Percentiles rank a stretch among this genome's conserved stretches.
Conservation (phyloP, 1,140 invertebrate species). For the Metaphire vulgaris region DNA sequence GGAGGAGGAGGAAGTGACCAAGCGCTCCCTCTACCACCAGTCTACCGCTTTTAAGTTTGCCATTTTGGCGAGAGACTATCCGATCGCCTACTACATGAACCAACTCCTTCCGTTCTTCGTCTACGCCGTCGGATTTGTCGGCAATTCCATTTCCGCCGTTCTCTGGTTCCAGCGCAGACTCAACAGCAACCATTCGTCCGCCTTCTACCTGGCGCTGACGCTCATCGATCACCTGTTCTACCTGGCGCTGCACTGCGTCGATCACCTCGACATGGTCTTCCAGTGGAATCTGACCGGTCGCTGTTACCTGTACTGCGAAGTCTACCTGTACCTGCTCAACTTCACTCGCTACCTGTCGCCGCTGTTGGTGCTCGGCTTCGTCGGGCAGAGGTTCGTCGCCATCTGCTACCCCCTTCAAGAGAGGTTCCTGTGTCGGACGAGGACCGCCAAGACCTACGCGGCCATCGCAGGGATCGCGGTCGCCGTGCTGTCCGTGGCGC, state of each 20-base stretch:
- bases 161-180: not conserved
- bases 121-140: not conserved
- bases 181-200: not conserved
- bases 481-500: not conserved
- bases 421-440: not conserved
- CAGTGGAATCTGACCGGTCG: too few species aligned
- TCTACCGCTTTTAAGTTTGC: too few species aligned
- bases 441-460: too few species aligned
- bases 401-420: conserved; percentile 9
- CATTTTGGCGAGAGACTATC: not conserved
- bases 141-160: not conserved
- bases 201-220: not conserved
- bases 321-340: not conserved
- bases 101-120: not conserved
- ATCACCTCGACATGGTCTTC: too few species aligned
- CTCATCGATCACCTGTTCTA: not conserved
- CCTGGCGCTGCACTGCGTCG: not conserved
- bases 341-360: not conserved
- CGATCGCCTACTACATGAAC: not conserved
- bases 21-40: too few species aligned
- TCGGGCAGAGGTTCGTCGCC: conserved; percentile 11
- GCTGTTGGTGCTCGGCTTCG: conserved; percentile 15
- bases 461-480: not conserved
- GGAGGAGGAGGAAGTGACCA: too few species aligned
- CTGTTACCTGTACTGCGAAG: not conserved